Percentiles rank a stretch among this genome's conserved stretches.
Evolutionary conservation across 2,888 invertebrate genomes (phyloP).

Genomic region (Julus scandinavius): DNA sequence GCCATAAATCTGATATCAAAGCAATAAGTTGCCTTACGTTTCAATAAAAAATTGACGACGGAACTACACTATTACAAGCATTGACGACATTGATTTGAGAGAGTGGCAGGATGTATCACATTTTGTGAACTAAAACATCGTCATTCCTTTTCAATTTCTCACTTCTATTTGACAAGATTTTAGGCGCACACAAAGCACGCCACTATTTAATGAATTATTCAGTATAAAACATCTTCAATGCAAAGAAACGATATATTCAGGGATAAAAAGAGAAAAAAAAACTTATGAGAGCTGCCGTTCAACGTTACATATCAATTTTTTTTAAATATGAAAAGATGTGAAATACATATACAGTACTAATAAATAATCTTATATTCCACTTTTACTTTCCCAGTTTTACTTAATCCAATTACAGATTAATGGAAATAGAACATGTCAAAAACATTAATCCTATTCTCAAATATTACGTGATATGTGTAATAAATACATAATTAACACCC

Average conservation of each 20-base stretch:
- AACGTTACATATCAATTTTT: not conserved
- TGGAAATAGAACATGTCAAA: no score
- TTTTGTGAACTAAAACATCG: not conserved
- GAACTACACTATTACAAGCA: not conserved
- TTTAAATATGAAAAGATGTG: no score
- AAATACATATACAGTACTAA: no score
- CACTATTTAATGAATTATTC: not conserved
- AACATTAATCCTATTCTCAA: no score
- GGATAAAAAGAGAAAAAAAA: not conserved
- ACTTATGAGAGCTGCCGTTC: not conserved
- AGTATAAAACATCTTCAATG: not conserved
- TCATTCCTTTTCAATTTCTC: not conserved
- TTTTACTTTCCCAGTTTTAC: no score
- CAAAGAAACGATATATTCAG: not conserved
- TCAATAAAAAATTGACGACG: conserved; percentile 2
- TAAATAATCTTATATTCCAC: no score
- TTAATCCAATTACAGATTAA: no score
- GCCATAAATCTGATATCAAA: not conserved
- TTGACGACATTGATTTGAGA: not conserved
- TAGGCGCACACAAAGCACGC: not conserved
- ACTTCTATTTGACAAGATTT: not conserved
- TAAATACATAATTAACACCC: no score
- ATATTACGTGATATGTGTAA: no score
- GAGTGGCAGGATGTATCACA: not conserved
- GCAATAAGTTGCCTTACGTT: not conserved